These are phyloP conservation scores for Ormyrus labotus DNA, from an alignment of 2,888 invertebrate genomes.

Conservation along the genomic window DNA sequence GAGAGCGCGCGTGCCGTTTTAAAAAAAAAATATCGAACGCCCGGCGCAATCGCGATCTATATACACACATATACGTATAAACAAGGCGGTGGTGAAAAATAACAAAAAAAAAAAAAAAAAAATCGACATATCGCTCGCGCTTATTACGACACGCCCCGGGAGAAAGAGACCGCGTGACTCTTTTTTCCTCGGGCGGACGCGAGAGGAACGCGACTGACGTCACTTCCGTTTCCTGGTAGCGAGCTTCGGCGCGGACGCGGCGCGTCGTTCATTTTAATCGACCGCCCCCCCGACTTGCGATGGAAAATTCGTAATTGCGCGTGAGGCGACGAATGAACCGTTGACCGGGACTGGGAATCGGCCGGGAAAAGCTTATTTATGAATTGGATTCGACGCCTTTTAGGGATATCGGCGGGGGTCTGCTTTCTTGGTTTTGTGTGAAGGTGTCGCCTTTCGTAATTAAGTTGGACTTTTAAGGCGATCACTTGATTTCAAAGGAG, in stretches of 20 bases:
- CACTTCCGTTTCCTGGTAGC: conserved; percentile 72
- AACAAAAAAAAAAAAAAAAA: not conserved
- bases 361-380: too few species aligned
- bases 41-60: not conserved
- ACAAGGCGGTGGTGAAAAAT: not conserved
- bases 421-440: too few species aligned
- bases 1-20: not conserved
- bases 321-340: conserved; percentile 34
- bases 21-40: not conserved
- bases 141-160: not conserved
- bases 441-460: too few species aligned
- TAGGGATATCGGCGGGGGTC: too few species aligned
- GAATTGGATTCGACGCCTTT: too few species aligned
- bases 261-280: conserved; percentile 69
- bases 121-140: not conserved
- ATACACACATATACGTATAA: not conserved
- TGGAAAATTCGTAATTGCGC: conserved; percentile 34
- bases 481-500: too few species aligned
- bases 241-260: conserved; percentile 56
- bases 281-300: conserved; percentile 24
- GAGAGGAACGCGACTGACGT: conserved; percentile 63
- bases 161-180: not conserved
- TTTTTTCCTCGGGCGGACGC: not conserved
- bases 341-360: not conserved
- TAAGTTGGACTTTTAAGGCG: too few species aligned